phyloP scores from a whole-genome alignment of 2,888 invertebrate genomes.

The Neoascia interrupta region DNA sequence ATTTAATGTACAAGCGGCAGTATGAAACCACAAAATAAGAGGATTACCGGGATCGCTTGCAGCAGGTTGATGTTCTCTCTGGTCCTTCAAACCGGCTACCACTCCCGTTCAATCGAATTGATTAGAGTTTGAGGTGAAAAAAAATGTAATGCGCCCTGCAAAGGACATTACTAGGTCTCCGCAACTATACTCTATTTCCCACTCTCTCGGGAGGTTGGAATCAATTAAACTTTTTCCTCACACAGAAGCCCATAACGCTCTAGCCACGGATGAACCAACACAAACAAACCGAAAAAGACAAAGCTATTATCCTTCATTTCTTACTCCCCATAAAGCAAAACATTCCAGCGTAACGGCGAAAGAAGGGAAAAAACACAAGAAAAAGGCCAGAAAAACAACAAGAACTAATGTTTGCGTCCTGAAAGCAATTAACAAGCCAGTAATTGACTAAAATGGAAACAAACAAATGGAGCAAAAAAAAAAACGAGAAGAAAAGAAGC shows the following conservation, averaged over 20 bases:
- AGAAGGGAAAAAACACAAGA: slow-evolving; percentile 25
- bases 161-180: slow-evolving; percentile 10
- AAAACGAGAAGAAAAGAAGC: slow-evolving; percentile 18
- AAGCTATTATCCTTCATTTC: slow-evolving; percentile 51
- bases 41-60: too few species aligned
- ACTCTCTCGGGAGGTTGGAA: slow-evolving; percentile 32
- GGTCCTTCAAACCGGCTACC: too few species aligned
- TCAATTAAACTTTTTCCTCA: slow-evolving; percentile 62
- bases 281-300: slow-evolving; percentile 56
- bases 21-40: too few species aligned
- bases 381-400: slow-evolving; percentile 74
- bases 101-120: neutral
- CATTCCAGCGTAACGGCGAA: slow-evolving; percentile 20
- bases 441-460: slow-evolving; percentile 77
- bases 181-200: slow-evolving; percentile 15
- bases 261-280: slow-evolving; percentile 47
- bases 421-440: too few species aligned
- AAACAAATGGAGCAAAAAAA: slow-evolving; percentile 71
- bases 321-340: slow-evolving; percentile 50
- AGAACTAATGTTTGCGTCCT: too few species aligned
- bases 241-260: neutral
- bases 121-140: slow-evolving; percentile 26
- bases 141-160: slow-evolving; percentile 14
- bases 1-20: slow-evolving; percentile 29
- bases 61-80: too few species aligned